Percentiles rank a stretch among this genome's conserved stretches.
Conservation (phyloP, 2,113 vertebrate species). For the Carassius auratus region DNA sequence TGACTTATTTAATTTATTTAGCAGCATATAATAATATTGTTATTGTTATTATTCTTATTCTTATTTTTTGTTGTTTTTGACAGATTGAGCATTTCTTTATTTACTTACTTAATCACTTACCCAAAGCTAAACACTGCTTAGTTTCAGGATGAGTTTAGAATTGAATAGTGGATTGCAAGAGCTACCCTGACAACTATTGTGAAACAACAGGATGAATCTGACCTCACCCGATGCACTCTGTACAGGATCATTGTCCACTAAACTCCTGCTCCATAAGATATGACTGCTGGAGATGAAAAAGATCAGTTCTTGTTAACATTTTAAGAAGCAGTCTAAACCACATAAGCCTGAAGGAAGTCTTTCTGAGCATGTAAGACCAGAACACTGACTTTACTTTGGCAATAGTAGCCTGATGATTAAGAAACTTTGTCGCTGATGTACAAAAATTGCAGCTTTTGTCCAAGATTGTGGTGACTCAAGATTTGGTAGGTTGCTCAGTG, state of each 20-base stretch:
- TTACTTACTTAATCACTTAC: neutral
- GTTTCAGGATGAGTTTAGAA: constrained; percentile 21
- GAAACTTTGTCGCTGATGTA: constrained; percentile 25
- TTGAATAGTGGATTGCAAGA: constrained; percentile 6
- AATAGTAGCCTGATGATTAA: constrained; percentile 18
- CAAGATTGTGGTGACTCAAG: constrained; percentile 6
- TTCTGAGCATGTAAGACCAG: constrained; percentile 7
- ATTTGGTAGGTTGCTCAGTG: neutral
- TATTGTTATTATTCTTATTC: no score
- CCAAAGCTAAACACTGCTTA: neutral
- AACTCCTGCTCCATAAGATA: neutral
- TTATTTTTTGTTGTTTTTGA: no score
- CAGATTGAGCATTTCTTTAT: no score
- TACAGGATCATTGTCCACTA: neutral
- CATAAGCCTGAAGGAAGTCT: constrained; percentile 14
- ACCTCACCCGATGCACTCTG: neutral
- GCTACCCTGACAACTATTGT: constrained; percentile 19
- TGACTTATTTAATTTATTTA: no score
- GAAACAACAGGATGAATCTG: constrained; percentile 9
- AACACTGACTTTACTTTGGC: constrained; percentile 14
- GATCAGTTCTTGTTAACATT: constrained; percentile 6
- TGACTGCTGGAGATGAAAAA: constrained; percentile 6
- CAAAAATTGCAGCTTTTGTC: constrained; percentile 9
- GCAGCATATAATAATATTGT: no score
- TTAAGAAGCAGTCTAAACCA: constrained; percentile 15